phyloP scores from a whole-genome alignment of 2,888 invertebrate genomes.

The Lissonota sp. region DNA sequence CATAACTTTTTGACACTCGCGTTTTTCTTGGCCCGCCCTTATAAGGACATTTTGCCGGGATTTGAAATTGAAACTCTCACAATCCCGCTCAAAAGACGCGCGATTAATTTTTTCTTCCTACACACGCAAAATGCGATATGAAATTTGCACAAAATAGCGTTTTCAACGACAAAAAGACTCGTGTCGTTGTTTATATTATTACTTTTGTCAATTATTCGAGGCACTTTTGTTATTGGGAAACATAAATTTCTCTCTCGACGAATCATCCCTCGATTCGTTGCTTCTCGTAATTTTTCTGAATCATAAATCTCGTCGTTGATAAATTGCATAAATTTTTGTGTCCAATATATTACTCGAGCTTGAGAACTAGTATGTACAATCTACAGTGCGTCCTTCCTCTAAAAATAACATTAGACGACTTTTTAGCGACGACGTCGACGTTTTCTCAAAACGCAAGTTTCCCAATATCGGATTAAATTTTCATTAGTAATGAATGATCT shows the following conservation, averaged over 20 bases:
- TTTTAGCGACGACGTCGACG: slow-evolving; percentile 40
- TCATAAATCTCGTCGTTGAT: slow-evolving; percentile 31
- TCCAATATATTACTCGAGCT: slow-evolving; percentile 62
- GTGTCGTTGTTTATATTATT: slow-evolving; percentile 12
- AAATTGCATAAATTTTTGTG: slow-evolving; percentile 32
- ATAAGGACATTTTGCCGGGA: slow-evolving; percentile 78
- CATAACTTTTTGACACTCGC: slow-evolving; percentile 49
- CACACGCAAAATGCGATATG: neutral
- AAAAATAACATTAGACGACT: slow-evolving; percentile 65
- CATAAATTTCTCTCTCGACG: neutral
- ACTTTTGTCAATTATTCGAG: neutral
- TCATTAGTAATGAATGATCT: slow-evolving; percentile 47
- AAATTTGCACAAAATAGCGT: neutral
- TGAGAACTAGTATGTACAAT: slow-evolving; percentile 13
- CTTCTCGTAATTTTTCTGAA: slow-evolving; percentile 16
- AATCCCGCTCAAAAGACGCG: slow-evolving; percentile 22
- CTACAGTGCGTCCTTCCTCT: slow-evolving; percentile 64
- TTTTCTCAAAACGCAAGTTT: slow-evolving; percentile 53
- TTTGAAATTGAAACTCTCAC: slow-evolving; percentile 74
- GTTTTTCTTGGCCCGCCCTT: slow-evolving; percentile 72
- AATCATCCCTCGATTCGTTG: slow-evolving; percentile 9
- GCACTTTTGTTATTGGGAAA: too few species aligned
- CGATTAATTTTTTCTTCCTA: slow-evolving; percentile 3
- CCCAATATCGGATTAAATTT: slow-evolving; percentile 63
- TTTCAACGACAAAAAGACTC: neutral